phyloP scores from a whole-genome alignment of 2,113 vertebrate genomes.

The Pelecanus crispus region DNA sequence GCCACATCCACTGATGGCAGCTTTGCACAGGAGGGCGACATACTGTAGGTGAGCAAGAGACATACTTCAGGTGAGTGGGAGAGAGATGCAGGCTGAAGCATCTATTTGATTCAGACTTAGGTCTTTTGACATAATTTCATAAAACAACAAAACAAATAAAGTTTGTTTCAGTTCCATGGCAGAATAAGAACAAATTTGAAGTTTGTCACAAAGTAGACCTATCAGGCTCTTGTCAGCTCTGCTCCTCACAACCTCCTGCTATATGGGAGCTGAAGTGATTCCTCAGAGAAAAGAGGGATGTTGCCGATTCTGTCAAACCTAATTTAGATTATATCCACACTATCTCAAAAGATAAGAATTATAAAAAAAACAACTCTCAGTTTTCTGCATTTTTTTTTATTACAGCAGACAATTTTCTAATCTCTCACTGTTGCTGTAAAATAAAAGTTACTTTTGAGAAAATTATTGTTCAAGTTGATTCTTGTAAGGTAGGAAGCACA shows the following conservation, averaged over 20 bases:
- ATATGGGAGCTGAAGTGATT: background rate
- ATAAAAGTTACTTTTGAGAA: conserved; percentile 21
- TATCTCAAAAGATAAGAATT: background rate
- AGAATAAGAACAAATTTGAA: background rate
- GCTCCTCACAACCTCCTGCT: background rate
- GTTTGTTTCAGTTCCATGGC: background rate
- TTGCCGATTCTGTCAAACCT: background rate
- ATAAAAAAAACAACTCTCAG: background rate
- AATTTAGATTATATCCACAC: background rate
- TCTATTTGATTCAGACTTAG: background rate
- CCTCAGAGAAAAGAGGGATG: background rate
- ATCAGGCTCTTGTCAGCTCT: background rate
- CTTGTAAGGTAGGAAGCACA: background rate
- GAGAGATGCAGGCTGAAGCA: background rate
- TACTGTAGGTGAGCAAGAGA: background rate
- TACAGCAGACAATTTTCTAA: conserved; percentile 17
- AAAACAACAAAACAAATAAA: background rate
- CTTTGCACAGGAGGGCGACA: background rate
- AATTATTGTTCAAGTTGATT: background rate
- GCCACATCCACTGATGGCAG: background rate
- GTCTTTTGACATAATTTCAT: background rate
- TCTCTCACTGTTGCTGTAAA: background rate
- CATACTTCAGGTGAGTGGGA: background rate
- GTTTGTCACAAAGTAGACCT: background rate
- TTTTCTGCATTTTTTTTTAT: background rate